phyloP scores from a whole-genome alignment of 2,113 vertebrate genomes.

The Cnemophilus loriae region DNA sequence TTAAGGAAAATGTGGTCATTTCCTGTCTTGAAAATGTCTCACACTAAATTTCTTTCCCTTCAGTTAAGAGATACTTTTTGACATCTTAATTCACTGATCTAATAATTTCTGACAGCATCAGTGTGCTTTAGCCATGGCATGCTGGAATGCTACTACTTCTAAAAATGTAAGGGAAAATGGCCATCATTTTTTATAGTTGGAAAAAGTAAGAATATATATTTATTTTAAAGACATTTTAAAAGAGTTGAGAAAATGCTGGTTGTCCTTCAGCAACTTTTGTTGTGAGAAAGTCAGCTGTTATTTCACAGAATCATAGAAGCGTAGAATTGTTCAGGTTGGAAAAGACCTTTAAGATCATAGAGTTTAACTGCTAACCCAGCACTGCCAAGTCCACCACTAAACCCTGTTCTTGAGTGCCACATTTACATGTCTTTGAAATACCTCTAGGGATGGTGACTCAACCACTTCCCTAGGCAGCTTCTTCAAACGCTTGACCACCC shows the following conservation, averaged over 20 bases:
- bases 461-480: not conserved
- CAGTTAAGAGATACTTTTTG: conserved; percentile 17
- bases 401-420: not conserved
- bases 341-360: not conserved
- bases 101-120: conserved; percentile 26
- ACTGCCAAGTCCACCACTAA: not conserved
- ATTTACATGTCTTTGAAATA: not conserved
- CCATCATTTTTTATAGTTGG: not conserved
- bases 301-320: not conserved
- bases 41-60: not conserved
- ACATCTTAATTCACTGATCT: not conserved
- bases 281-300: not conserved
- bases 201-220: not conserved
- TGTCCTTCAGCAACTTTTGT: not conserved
- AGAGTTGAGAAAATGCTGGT: not conserved
- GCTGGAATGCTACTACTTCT: not conserved
- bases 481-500: not conserved
- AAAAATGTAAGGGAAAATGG: not conserved
- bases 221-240: not conserved
- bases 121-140: not conserved
- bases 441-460: not conserved
- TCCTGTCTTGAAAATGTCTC: conserved; percentile 3
- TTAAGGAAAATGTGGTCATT: not conserved
- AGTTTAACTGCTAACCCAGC: not conserved
- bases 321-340: not conserved